Conservation (phyloP, 1,140 invertebrate genomes). For the Scaptomyza graminum region DNA sequence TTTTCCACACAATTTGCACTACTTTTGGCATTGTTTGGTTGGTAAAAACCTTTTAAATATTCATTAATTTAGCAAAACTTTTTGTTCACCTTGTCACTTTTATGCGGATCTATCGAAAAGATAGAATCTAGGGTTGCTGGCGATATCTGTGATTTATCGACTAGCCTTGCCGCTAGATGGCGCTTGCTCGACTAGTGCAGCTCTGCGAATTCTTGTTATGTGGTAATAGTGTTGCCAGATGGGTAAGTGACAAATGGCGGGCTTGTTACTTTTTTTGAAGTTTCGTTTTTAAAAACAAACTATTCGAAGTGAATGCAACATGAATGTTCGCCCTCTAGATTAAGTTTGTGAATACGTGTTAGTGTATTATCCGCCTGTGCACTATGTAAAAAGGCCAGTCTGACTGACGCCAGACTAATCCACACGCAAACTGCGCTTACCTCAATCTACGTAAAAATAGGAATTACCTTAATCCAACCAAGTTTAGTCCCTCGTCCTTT, state of each 20-base stretch:
- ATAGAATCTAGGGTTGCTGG: constrained; percentile 72
- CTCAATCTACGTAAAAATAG: constrained; percentile 63
- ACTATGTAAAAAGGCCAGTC: constrained; percentile 52
- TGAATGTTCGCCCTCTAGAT: too few relatives aligned
- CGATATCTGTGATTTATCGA: constrained; percentile 20
- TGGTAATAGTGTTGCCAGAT: constrained; percentile 10
- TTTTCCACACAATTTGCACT: constrained; percentile 4
- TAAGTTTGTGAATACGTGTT: too few relatives aligned
- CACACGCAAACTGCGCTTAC: constrained; percentile 45
- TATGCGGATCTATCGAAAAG: constrained; percentile 80
- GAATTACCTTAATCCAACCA: constrained; percentile 60
- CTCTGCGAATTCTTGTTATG: neutral
- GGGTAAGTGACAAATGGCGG: too few relatives aligned
- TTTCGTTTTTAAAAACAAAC: too few relatives aligned
- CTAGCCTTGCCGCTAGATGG: constrained; percentile 7
- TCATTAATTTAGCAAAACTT: constrained; percentile 50
- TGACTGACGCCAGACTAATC: constrained; percentile 67
- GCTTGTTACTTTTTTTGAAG: too few relatives aligned
- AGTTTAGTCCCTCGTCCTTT: constrained; percentile 40
- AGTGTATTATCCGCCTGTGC: too few relatives aligned
- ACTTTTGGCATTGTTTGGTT: constrained; percentile 16
- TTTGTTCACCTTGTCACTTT: constrained; percentile 78
- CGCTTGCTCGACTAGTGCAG: constrained; percentile 1
- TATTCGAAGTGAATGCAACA: too few relatives aligned
- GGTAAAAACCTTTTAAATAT: constrained; percentile 39